Percentiles rank a stretch among this genome's conserved stretches.
Evolutionary conservation across 2,797 vertebrate genomes (phyloP).

Genomic region (Peromyscus aztecus): DNA sequence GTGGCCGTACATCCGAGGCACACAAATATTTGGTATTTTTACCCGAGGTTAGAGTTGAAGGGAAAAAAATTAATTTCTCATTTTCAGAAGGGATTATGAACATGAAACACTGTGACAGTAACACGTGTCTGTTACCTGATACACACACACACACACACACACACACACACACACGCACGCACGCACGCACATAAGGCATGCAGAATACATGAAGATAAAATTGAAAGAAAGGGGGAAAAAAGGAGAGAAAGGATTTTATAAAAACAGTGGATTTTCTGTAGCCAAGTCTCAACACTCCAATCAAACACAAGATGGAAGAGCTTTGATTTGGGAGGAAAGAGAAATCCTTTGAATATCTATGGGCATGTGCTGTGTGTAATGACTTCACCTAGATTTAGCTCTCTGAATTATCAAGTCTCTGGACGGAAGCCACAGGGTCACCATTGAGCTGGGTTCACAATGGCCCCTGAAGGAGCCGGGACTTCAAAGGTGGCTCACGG

Average conservation of each 20-base stretch:
- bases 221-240: neutral
- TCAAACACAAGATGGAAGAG: conserved; percentile 24
- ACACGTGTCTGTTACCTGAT: neutral
- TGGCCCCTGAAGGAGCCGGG: conserved; percentile 65
- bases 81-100: conserved; percentile 76
- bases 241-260: neutral
- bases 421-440: neutral
- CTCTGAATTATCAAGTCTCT: conserved; percentile 9
- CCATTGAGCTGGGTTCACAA: conserved; percentile 53
- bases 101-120: neutral
- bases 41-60: conserved; percentile 72
- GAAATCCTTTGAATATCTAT: conserved; percentile 41
- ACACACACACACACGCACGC: neutral
- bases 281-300: conserved; percentile 42
- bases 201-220: conserved; percentile 15
- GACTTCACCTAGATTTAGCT: conserved; percentile 62
- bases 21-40: conserved; percentile 82
- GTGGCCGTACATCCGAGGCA: conserved; percentile 50
- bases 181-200: neutral
- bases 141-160: neutral
- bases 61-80: conserved; percentile 75
- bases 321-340: conserved; percentile 53
- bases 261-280: conserved; percentile 29
- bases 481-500: conserved; percentile 64
- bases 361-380: neutral